These are phyloP conservation scores for Alectoris magna DNA, from an alignment of 2,797 vertebrate genomes.

Conservation along the genomic window DNA sequence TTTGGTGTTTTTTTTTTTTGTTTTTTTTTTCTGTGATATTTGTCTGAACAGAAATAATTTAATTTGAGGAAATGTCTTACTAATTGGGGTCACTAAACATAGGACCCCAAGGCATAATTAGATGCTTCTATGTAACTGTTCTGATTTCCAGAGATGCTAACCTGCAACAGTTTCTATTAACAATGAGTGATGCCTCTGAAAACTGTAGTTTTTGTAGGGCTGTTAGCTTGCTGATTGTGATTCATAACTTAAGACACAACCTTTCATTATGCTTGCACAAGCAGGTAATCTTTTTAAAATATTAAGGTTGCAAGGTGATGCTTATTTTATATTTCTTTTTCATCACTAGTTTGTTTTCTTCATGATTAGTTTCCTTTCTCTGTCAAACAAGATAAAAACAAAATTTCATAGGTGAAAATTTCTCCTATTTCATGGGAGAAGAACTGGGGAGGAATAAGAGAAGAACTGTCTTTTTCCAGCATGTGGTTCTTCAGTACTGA, in stretches of 20 bases:
- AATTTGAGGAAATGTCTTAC: background rate
- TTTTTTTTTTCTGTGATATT: background rate
- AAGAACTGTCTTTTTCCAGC: background rate
- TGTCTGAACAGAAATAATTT: background rate
- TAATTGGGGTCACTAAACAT: background rate
- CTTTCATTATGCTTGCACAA: background rate
- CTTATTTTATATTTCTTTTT: background rate
- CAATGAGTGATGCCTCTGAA: background rate
- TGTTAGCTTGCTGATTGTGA: background rate
- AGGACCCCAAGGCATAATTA: background rate
- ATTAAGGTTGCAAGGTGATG: background rate
- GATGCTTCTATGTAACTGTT: background rate
- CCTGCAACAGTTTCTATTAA: background rate
- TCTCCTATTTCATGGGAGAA: background rate
- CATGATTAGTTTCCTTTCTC: fast-evolving
- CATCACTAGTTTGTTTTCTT: background rate
- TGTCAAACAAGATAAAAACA: background rate
- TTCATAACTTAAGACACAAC: background rate
- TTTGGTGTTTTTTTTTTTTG: background rate
- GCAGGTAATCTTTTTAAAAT: background rate
- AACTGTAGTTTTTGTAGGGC: background rate
- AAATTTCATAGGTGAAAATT: background rate
- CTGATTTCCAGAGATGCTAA: background rate
- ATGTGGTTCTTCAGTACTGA: fast-evolving
- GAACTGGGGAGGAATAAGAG: background rate